Conservation (phyloP, 2,888 invertebrate species). For the Cephus rjabovi region DNA sequence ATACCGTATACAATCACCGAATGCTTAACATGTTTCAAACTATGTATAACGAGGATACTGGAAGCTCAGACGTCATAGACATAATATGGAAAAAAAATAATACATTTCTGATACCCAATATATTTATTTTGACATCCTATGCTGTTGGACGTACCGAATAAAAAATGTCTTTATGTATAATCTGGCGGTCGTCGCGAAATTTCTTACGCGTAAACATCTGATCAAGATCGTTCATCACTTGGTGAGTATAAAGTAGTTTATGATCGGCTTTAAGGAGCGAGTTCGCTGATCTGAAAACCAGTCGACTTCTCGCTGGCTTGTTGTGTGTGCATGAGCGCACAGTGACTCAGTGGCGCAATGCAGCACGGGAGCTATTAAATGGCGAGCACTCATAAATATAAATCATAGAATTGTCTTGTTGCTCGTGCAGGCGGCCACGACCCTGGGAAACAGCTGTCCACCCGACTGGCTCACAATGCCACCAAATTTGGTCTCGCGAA, state of each 20-base stretch:
- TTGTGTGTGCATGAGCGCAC: conserved; percentile 22
- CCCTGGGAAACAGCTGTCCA: conserved; percentile 56
- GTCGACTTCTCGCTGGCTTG: conserved; percentile 17
- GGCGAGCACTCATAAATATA: conserved; percentile 60
- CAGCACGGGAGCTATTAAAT: conserved; percentile 58
- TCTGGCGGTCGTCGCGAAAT: not conserved
- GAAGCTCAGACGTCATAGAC: not conserved
- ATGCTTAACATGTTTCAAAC: not conserved
- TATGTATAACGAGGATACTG: not conserved
- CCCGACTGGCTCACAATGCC: conserved; percentile 39
- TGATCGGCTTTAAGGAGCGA: conserved; percentile 39
- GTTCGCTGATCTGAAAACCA: conserved; percentile 17
- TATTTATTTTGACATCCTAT: not conserved
- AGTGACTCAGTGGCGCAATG: conserved; percentile 34
- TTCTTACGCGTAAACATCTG: conserved; percentile 37
- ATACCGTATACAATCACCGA: not conserved
- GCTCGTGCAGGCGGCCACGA: conserved; percentile 37
- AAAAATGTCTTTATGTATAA: not conserved
- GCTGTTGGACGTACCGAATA: not conserved
- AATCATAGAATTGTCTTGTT: conserved; percentile 61
- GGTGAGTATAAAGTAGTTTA: conserved; percentile 39
- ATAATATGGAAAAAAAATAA: not conserved
- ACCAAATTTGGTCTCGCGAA: conserved; percentile 55
- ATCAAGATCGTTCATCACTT: conserved; percentile 43
- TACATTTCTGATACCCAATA: not conserved